Conservation (phyloP, 2,888 invertebrate genomes). For the Zygothrica quintamaculata region DNA sequence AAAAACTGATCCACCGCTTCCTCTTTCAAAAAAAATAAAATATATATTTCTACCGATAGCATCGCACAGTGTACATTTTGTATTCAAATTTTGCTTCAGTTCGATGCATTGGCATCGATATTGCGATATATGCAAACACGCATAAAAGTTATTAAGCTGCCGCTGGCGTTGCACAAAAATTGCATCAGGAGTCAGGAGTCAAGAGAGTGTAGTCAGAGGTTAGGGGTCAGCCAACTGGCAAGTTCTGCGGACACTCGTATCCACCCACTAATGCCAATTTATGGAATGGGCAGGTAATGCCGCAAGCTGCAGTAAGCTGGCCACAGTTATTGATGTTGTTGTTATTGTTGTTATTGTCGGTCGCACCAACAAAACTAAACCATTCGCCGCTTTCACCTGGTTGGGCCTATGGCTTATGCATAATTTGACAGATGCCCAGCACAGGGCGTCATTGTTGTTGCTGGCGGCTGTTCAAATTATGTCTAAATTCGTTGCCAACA, state of each 20-base stretch:
- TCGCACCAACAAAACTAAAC: slow-evolving; percentile 12
- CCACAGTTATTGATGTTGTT: no score
- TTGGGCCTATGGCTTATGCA: slow-evolving; percentile 52
- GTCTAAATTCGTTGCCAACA: slow-evolving; percentile 59
- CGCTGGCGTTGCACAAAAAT: slow-evolving; percentile 57
- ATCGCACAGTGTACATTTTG: slow-evolving; percentile 16
- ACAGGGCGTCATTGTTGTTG: slow-evolving; percentile 37
- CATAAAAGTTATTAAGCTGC: slow-evolving; percentile 78
- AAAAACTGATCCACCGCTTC: no score
- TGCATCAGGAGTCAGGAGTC: slow-evolving; percentile 46
- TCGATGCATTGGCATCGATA: slow-evolving; percentile 50
- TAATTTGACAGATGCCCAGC: slow-evolving; percentile 71
- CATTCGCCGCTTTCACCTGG: slow-evolving; percentile 14
- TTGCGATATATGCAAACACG: slow-evolving; percentile 72
- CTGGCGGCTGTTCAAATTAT: slow-evolving; percentile 65
- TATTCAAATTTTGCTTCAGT: slow-evolving; percentile 51
- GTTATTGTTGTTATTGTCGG: no score
- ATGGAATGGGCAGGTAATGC: slow-evolving; percentile 51
- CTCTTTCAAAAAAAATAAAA: no score
- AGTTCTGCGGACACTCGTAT: slow-evolving; percentile 7
- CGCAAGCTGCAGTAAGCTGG: slow-evolving; percentile 53
- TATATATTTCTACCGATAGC: slow-evolving; percentile 12
- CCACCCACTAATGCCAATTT: slow-evolving; percentile 74
- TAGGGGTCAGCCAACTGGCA: background rate
- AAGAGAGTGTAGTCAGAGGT: slow-evolving; percentile 2